Base-by-base conservation (phyloP, 2,888 invertebrate species). In the Diaprepes abbreviatus region DNA sequence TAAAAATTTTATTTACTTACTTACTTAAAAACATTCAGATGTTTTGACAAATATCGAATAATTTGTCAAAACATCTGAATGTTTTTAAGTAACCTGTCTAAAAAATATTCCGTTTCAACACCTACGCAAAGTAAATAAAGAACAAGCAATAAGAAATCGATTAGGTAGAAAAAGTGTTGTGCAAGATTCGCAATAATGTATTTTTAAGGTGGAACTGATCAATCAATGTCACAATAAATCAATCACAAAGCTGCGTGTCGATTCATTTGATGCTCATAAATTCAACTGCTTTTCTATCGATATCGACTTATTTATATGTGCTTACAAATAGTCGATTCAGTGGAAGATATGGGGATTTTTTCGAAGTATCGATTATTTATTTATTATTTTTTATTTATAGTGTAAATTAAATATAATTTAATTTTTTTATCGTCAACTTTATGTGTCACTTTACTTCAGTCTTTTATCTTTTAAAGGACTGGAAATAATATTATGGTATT, bases 171-270 rank as follows among this genome's bases (percentile, higher is more conserved):
- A 50, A 50, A 28, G 28, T 50, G 28, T 50, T 36, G 17, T 17
- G 35, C 54, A 36, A n/a, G n/a, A 38, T 36, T 71, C 73, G 55
- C 35, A 21, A 21, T 24, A 50, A 48, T 48, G 24, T 65, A 70
- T 70, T 75, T 74, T 74, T 62, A 74, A 77, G 78, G 77, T 77
- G 74, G 65, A 73, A 74, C 72, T 75, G 75, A 82, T 83, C 82
- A 80, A 81, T 83, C 83, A 82, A 80, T 78, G 82, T 83, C 83
- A 74, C 80, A 81, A 83, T 83, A 83, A 83, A 82, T 83, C 82
- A 82, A 81, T 82, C 80, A 80, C 74, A 77, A 75, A 76, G 71
- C 78, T 72, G 69, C 76, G 68, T 77, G 78, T 78, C 76, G 78
- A 78, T 78, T 79, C 80, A 80, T 80, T 78, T 77, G 73, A 75